Percentiles rank a stretch among this genome's conserved stretches.
phyloP scores from a whole-genome alignment of 2,797 vertebrate species.

The Chaetodon trifasciatus region DNA sequence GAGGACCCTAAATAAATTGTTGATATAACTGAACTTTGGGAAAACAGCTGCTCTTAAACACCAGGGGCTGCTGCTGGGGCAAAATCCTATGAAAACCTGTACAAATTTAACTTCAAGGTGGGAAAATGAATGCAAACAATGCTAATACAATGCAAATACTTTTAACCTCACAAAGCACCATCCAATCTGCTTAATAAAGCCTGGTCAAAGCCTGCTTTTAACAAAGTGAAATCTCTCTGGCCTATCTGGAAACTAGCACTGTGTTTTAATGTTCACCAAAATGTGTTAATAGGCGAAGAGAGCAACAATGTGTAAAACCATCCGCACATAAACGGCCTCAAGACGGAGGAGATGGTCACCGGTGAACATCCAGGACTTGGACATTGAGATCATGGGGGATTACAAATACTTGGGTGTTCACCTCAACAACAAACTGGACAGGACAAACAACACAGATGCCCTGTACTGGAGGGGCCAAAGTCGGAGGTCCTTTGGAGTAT shows the following conservation, averaged over 20 bases:
- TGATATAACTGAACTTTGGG: slow-evolving; percentile 52
- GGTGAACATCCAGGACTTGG: too few relatives aligned
- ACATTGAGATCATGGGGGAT: too few relatives aligned
- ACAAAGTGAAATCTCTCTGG: neutral
- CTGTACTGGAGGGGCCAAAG: too few relatives aligned
- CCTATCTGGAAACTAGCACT: neutral
- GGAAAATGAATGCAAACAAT: slow-evolving; percentile 29
- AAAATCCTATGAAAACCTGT: slow-evolving; percentile 37
- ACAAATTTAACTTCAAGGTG: slow-evolving; percentile 36
- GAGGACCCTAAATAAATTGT: slow-evolving; percentile 66
- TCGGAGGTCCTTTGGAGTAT: too few relatives aligned
- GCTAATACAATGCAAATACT: neutral
- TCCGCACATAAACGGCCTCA: too few relatives aligned
- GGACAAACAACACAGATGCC: too few relatives aligned
- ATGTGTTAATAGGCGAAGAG: neutral
- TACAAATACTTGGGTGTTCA: too few relatives aligned
- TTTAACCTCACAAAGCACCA: slow-evolving; percentile 21
- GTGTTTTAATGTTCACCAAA: neutral
- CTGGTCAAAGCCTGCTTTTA: slow-evolving; percentile 9
- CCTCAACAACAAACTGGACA: too few relatives aligned
- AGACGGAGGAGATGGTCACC: too few relatives aligned
- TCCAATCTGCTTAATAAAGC: slow-evolving; percentile 18
- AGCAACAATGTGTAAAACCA: too few relatives aligned
- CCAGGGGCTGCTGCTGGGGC: slow-evolving; percentile 23
- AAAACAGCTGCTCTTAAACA: slow-evolving; percentile 67